Evolutionary conservation across 2,797 vertebrate genomes (phyloP).

Genomic region (Cirrhinus mrigala): DNA sequence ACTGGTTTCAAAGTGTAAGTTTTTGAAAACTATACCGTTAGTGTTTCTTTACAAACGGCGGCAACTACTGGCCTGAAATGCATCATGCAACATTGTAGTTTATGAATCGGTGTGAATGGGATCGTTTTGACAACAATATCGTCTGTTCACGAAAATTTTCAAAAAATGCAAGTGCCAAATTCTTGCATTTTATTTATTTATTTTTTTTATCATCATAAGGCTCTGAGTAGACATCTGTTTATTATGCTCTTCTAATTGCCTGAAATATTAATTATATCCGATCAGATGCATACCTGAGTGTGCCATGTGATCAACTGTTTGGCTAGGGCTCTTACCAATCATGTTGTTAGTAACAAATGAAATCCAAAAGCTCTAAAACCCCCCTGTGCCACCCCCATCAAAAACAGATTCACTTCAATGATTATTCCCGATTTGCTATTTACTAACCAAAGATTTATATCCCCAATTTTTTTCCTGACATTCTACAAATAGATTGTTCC

Average conservation of each 20-base stretch:
- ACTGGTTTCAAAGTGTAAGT: too few relatives aligned
- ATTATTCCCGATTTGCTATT: slow-evolving; percentile 56
- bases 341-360: not conserved
- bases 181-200: not conserved
- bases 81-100: too few relatives aligned
- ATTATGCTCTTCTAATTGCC: not conserved
- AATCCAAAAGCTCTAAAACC: slow-evolving; percentile 11
- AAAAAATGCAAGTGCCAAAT: not conserved
- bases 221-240: not conserved
- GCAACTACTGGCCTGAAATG: too few relatives aligned
- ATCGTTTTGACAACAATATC: not conserved
- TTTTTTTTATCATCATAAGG: not conserved
- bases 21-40: too few relatives aligned
- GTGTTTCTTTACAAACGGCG: not conserved
- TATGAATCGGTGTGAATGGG: too few relatives aligned
- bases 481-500: slow-evolving; percentile 70
- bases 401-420: slow-evolving; percentile 45
- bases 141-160: not conserved
- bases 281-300: not conserved
- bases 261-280: not conserved
- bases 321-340: not conserved
- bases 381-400: slow-evolving; percentile 30
- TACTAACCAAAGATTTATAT: slow-evolving; percentile 70
- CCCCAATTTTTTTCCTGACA: slow-evolving; percentile 70
- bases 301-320: not conserved